phyloP scores from a whole-genome alignment of 1,140 invertebrate species.

The Aricia agestis region DNA sequence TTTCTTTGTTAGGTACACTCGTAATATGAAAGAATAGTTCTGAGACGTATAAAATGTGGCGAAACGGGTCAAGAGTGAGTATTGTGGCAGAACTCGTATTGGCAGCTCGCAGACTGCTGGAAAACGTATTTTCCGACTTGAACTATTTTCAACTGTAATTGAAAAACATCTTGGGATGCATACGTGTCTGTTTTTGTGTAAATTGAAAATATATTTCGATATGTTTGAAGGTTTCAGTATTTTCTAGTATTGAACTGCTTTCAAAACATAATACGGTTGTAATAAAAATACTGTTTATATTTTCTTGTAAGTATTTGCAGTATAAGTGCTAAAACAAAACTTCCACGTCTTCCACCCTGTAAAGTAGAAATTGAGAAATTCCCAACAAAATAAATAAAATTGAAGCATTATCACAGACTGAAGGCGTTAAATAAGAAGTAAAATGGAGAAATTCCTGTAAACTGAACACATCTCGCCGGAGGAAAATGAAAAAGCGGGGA shows the following conservation, averaged over 20 bases:
- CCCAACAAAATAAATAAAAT: background rate
- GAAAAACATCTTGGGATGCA: background rate
- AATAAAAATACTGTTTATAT: too few species aligned
- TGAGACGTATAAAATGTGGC: background rate
- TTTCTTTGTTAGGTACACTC: slow-evolving; percentile 1
- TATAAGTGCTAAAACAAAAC: background rate
- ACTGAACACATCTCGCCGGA: background rate
- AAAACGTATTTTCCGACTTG: background rate
- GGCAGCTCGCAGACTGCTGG: background rate
- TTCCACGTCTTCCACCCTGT: background rate
- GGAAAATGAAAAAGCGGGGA: background rate
- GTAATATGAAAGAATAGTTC: slow-evolving; percentile 12
- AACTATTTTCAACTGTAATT: background rate
- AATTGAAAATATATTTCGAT: background rate
- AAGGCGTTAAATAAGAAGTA: background rate
- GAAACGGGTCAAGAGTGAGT: background rate
- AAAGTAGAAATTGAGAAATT: background rate
- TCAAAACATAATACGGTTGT: too few species aligned
- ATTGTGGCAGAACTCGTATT: background rate
- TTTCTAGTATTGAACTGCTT: too few species aligned
- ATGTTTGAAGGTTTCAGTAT: too few species aligned
- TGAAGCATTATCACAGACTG: background rate
- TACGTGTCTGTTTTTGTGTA: background rate
- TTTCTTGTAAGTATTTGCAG: too few species aligned
- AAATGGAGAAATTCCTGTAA: background rate